Base-by-base conservation (phyloP, 2,888 invertebrate genomes). In the Cryptocephalus primarius region DNA sequence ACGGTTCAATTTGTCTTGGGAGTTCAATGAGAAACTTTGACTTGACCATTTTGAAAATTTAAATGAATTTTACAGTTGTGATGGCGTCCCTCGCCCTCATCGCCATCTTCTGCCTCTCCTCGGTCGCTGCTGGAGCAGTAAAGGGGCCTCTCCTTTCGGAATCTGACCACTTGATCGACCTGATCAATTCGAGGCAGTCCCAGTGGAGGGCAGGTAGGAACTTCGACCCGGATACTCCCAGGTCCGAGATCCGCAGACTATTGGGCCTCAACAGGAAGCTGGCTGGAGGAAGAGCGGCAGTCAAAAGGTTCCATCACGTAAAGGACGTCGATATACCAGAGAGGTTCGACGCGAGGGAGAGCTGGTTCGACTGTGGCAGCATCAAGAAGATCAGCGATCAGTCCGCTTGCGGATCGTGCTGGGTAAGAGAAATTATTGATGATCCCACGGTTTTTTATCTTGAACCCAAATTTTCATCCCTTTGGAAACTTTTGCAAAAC, bases 361-460 rank as follows among this genome's bases (percentile, higher is more conserved):
- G 82, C 43, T 91, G 90, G 90, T 79, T 87, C 0, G 64, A 85
- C 55, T 91, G 91, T 61, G 84, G 86, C 1, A 84, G 88, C n/a
- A 78, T 92, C 55, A 73, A 75, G 40, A 82, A 85, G 70, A 78
- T 88, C 22, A 22, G 22, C 22, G 22, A 22, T 22, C 22, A 22
- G 22, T 22, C 22, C 22, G 22, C 22, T 6, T 92, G 91, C 66
- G 91, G 91, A 14, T 88, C 88, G 32, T 92, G 92, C 70, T 90
- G 89, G 89, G 76, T 76, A 49, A 50, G 51, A 36, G 1, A n/a
- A 22, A 22, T 22, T 2, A 22, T 22, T 22, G 22, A 22, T 22
- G n/a, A n/a, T n/a, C n/a, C n/a, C n/a, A n/a, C n/a, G n/a, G n/a
- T n/a, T n/a, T n/a, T n/a, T n/a, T n/a, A n/a, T n/a, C n/a, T n/a